Evolutionary conservation across 2,888 invertebrate species (phyloP).

Genomic region (Chirona hameri): DNA sequence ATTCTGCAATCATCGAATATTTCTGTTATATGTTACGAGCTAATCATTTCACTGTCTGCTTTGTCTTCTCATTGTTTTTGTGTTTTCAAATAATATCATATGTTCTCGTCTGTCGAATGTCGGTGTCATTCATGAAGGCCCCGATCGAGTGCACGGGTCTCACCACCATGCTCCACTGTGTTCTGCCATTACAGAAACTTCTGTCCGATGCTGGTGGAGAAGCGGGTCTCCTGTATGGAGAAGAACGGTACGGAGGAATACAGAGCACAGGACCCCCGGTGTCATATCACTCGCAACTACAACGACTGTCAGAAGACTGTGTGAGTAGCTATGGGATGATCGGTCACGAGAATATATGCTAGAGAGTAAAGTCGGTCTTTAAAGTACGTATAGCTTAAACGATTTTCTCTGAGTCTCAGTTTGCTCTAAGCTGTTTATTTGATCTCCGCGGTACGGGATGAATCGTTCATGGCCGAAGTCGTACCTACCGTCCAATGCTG

Average conservation of each 20-base stretch:
- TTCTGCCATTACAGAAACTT: constrained; percentile 35
- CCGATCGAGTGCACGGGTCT: background rate
- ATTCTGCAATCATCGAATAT: too few relatives aligned
- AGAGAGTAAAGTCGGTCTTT: too few relatives aligned
- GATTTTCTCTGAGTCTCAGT: too few relatives aligned
- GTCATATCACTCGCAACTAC: background rate
- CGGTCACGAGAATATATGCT: too few relatives aligned
- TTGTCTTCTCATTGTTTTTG: too few relatives aligned
- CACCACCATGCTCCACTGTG: background rate
- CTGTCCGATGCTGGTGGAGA: constrained; percentile 39
- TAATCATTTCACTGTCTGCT: too few relatives aligned
- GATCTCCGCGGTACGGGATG: too few relatives aligned
- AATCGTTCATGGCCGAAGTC: too few relatives aligned
- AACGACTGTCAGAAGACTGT: background rate
- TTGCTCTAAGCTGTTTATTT: too few relatives aligned
- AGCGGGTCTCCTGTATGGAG: constrained; percentile 38
- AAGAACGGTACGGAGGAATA: constrained; percentile 39
- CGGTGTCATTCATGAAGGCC: background rate
- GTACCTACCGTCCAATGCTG: too few relatives aligned
- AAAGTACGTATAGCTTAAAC: too few relatives aligned
- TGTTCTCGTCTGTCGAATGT: background rate
- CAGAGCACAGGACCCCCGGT: background rate
- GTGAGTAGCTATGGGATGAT: constrained; percentile 14
- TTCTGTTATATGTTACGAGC: too few relatives aligned
- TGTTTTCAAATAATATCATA: background rate